A percentile compares a stretch with the other conserved stretches of the same genome.
Evolutionary conservation across 1,140 invertebrate species (phyloP).

Genomic region (Drosophila micromelanica): DNA sequence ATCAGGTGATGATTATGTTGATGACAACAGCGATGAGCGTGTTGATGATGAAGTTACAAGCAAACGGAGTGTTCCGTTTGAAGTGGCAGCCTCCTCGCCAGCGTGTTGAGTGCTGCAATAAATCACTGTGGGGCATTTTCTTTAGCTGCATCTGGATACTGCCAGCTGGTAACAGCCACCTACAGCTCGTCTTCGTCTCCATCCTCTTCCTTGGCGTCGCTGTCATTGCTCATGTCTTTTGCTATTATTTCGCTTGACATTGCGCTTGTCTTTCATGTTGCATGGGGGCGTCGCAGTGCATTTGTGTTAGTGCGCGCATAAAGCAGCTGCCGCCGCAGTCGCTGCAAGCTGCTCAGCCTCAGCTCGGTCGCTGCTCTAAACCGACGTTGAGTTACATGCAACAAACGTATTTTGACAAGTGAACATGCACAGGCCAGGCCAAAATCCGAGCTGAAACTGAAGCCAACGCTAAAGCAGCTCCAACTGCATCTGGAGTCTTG

Average conservation of each 20-base stretch:
- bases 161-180: constrained; percentile 1
- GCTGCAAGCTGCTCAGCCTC: constrained; percentile 23
- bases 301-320: constrained; percentile 73
- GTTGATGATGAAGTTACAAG: constrained; percentile 41
- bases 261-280: constrained; percentile 73
- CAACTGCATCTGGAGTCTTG: constrained; percentile 53
- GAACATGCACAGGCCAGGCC: constrained; percentile 65
- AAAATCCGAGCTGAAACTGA: constrained; percentile 28
- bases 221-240: constrained; percentile 62
- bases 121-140: constrained; percentile 76
- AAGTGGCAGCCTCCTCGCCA: constrained; percentile 38
- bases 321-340: constrained; percentile 63
- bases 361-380: constrained; percentile 48
- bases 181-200: constrained; percentile 16
- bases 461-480: constrained; percentile 7
- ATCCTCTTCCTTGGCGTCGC: constrained; percentile 8
- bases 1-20: constrained; percentile 14
- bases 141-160: constrained; percentile 28
- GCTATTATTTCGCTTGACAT: constrained; percentile 78
- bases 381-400: constrained; percentile 79
- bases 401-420: constrained; percentile 81
- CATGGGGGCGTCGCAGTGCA: constrained; percentile 63
- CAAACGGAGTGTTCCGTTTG: constrained; percentile 32
- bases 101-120: constrained; percentile 68
- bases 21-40: constrained; percentile 11